Evolutionary conservation across 2,888 invertebrate genomes (phyloP).

Genomic region (Caenorhabditis macrosperma): DNA sequence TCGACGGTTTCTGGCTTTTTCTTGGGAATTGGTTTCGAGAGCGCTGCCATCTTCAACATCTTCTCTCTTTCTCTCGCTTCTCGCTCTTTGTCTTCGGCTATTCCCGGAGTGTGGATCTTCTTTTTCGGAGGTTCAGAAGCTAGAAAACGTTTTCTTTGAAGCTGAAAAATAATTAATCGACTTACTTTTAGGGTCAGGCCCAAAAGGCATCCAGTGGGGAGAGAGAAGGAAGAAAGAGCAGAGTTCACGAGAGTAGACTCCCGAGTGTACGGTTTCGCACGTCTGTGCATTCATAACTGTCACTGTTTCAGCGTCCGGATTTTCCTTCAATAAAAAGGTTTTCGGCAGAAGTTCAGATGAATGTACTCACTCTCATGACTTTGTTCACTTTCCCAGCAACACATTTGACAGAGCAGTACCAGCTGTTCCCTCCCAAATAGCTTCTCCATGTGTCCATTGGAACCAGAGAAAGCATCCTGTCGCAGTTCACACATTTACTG

Average conservation of each 20-base stretch:
- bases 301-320: slow-evolving; percentile 35
- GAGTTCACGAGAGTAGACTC: slow-evolving; percentile 49
- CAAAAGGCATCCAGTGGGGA: slow-evolving; percentile 48
- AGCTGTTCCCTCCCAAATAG: slow-evolving; percentile 36
- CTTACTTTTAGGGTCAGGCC: not conserved
- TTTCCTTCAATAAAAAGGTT: not conserved
- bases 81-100: not conserved
- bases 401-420: slow-evolving; percentile 55
- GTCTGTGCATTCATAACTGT: slow-evolving; percentile 47
- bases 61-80: slow-evolving; percentile 7
- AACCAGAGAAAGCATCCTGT: slow-evolving; percentile 12
- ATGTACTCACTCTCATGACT: slow-evolving; percentile 1
- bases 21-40: slow-evolving; percentile 43
- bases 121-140: slow-evolving; percentile 16
- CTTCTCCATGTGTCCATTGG: slow-evolving; percentile 22
- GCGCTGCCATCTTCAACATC: not conserved
- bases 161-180: too few species aligned
- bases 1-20: slow-evolving; percentile 35
- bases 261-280: slow-evolving; percentile 31
- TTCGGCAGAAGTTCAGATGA: not conserved
- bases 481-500: slow-evolving; percentile 55
- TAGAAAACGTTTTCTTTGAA: too few species aligned
- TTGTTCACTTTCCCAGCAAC: slow-evolving; percentile 38
- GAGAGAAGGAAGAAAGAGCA: slow-evolving; percentile 50
- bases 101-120: not conserved